These are phyloP conservation scores for Paramuricea clavata DNA, from an alignment of 92 coral and sea anemone species.

Conservation along the genomic window DNA sequence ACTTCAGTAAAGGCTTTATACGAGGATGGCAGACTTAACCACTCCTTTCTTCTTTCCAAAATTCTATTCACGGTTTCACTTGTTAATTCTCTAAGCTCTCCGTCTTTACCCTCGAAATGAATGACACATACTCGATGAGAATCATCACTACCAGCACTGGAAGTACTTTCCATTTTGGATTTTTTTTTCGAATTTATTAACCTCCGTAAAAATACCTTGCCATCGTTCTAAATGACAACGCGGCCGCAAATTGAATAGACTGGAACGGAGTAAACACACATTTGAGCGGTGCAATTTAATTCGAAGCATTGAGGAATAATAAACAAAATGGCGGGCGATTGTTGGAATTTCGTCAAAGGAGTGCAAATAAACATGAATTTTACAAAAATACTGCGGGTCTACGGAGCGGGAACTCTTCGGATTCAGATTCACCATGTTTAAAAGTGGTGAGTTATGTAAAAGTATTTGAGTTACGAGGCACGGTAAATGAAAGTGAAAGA, in stretches of 20 bases:
- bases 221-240: neutral
- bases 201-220: too few relatives aligned
- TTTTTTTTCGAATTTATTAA: neutral
- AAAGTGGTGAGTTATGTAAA: neutral
- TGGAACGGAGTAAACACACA: neutral
- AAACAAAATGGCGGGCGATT: slow-evolving; percentile 21
- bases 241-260: neutral
- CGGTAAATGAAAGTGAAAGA: neutral
- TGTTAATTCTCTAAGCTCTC: neutral
- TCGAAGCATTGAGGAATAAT: too few relatives aligned
- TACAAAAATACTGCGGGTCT: slow-evolving; percentile 18
- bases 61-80: neutral
- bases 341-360: neutral
- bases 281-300: neutral
- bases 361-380: neutral
- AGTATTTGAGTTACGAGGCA: neutral
- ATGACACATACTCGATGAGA: neutral
- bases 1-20: neutral
- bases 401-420: slow-evolving; percentile 25
- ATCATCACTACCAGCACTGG: neutral
- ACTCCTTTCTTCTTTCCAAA: neutral
- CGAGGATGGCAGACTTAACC: neutral
- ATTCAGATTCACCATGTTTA: neutral
- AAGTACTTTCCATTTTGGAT: too few relatives aligned
- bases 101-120: slow-evolving; percentile 7